Conservation (phyloP, 2,888 invertebrate species). For the Gnatocerus cornutus region DNA sequence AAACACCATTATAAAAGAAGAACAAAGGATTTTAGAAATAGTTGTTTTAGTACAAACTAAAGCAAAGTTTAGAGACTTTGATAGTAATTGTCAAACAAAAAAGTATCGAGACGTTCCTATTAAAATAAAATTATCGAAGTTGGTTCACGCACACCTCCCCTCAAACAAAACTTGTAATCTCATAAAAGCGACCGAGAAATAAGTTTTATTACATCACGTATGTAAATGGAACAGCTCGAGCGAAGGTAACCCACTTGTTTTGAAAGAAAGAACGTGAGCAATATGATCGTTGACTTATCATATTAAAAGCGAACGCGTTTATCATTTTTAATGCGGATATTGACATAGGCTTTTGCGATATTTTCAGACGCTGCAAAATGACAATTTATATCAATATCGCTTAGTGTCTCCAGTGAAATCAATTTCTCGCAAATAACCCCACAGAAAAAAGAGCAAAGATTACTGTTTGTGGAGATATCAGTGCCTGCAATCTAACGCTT, state of each 20-base stretch:
- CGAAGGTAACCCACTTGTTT: conserved; percentile 52
- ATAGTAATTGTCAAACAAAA: too few species aligned
- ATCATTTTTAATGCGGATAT: conserved; percentile 49
- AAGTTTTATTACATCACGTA: conserved; percentile 54
- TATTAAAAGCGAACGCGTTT: conserved; percentile 48
- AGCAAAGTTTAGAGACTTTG: too few species aligned
- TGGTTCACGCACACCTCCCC: conserved; percentile 49
- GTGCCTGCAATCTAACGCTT: neutral
- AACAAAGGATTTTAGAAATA: too few species aligned
- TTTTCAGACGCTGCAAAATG: conserved; percentile 24
- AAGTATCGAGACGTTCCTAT: too few species aligned
- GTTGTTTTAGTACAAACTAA: too few species aligned
- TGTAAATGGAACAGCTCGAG: conserved; percentile 50
- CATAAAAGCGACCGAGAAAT: conserved; percentile 43
- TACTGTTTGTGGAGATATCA: neutral
- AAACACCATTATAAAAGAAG: too few species aligned
- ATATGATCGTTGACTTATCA: conserved; percentile 48
- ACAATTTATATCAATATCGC: conserved; percentile 48
- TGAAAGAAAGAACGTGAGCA: conserved; percentile 51
- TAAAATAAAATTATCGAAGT: conserved; percentile 50
- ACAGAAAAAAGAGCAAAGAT: conserved; percentile 4
- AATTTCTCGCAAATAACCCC: neutral
- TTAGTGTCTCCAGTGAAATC: conserved; percentile 12
- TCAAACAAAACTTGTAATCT: conserved; percentile 47
- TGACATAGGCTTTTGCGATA: conserved; percentile 28